phyloP scores from a whole-genome alignment of 2,113 vertebrate genomes.

The Hyperoodon ampullatus region DNA sequence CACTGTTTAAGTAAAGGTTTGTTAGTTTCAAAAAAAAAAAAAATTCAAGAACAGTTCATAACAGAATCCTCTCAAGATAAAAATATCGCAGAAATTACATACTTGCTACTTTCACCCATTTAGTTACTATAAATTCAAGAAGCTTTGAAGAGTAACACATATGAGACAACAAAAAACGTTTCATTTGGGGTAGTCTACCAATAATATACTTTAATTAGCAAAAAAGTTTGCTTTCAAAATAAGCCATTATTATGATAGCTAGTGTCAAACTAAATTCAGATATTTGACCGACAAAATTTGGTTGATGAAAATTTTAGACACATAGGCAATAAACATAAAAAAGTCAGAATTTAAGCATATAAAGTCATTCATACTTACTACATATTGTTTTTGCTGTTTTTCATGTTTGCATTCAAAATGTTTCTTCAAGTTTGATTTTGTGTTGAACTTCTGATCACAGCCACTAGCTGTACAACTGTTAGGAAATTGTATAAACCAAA shows the following conservation, averaged over 20 bases:
- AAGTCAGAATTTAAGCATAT: not conserved
- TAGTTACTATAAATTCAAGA: not conserved
- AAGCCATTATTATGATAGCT: not conserved
- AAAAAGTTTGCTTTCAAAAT: not conserved
- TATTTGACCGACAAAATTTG: not conserved
- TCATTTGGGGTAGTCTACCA: not conserved
- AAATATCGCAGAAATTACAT: not conserved
- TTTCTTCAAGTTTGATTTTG: conserved; percentile 90
- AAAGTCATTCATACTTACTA: conserved; percentile 83
- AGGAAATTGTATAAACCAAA: conserved; percentile 48
- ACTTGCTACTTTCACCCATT: not conserved
- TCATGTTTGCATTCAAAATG: conserved; percentile 90
- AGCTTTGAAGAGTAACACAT: not conserved
- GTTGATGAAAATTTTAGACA: not conserved
- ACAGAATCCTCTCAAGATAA: not conserved
- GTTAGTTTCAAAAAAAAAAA: conserved; percentile 23
- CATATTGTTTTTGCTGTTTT: conserved; percentile 84
- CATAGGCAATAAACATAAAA: not conserved
- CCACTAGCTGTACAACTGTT: conserved; percentile 88
- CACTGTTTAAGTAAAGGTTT: conserved; percentile 86
- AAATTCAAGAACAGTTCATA: not conserved
- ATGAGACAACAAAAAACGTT: not conserved
- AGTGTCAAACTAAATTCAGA: not conserved
- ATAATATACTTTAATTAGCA: not conserved
- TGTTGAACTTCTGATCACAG: conserved; percentile 89